Percentiles rank a stretch among this genome's conserved stretches.
These are phyloP conservation scores for Sminthopsis crassicaudata DNA, from an alignment of 2,113 vertebrate species.

Conservation along the genomic window DNA sequence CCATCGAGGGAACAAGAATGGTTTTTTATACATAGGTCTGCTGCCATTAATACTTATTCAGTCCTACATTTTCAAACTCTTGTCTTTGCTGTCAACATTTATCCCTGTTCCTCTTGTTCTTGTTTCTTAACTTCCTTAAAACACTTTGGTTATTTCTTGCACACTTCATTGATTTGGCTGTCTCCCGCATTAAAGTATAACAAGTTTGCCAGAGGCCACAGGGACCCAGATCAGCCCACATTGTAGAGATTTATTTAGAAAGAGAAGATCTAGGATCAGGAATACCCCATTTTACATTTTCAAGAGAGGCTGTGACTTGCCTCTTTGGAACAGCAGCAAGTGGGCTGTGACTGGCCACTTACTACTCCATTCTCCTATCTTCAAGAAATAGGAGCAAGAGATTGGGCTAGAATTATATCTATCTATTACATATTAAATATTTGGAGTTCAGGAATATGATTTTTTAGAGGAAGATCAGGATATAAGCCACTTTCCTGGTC, in stretches of 20 bases:
- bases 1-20: background rate
- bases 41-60: constrained; percentile 27
- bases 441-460: background rate
- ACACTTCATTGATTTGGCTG: background rate
- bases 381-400: background rate
- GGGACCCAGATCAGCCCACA: background rate
- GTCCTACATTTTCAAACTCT: constrained; percentile 34
- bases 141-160: background rate
- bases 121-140: background rate
- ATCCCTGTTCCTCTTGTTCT: background rate
- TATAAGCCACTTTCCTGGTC: background rate
- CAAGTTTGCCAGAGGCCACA: background rate
- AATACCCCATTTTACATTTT: background rate
- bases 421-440: background rate
- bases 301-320: background rate
- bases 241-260: background rate
- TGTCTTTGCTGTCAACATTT: constrained; percentile 28
- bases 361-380: background rate
- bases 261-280: background rate
- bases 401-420: background rate
- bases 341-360: background rate
- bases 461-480: background rate
- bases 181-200: background rate
- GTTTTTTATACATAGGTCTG: constrained; percentile 39
- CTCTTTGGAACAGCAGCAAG: background rate